These are phyloP conservation scores for Solea solea DNA, from an alignment of 2,113 vertebrate genomes.

Conservation along the genomic window DNA sequence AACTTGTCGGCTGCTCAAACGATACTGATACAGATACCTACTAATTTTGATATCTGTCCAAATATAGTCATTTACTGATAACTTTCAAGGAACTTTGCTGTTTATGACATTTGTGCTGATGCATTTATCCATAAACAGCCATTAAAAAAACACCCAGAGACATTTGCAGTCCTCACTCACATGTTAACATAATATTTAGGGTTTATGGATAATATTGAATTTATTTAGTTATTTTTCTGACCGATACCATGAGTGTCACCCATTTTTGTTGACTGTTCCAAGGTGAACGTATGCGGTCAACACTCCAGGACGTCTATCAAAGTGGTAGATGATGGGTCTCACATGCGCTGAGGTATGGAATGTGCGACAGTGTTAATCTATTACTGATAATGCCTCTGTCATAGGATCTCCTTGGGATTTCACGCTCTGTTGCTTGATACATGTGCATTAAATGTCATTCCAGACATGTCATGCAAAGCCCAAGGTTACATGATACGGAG, in stretches of 20 bases:
- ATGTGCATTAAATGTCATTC: constrained; percentile 49
- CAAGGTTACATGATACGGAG: constrained; percentile 25
- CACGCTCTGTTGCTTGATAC: constrained; percentile 35
- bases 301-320: constrained; percentile 28
- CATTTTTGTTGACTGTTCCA: not conserved
- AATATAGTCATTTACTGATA: no score
- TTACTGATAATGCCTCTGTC: constrained; percentile 55
- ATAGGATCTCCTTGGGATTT: constrained; percentile 61
- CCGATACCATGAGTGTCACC: no score
- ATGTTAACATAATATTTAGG: no score
- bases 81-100: no score
- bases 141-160: no score
- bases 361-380: constrained; percentile 39
- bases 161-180: no score
- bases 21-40: not conserved
- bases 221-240: no score
- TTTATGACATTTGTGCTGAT: no score
- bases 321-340: constrained; percentile 43
- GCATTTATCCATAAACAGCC: no score
- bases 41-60: no score
- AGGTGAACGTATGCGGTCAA: not conserved
- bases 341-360: constrained; percentile 10
- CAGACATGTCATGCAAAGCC: constrained; percentile 9
- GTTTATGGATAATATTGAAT: no score
- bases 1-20: not conserved